Conservation (phyloP, 2,797 vertebrate species). For the Sciurus carolinensis region DNA sequence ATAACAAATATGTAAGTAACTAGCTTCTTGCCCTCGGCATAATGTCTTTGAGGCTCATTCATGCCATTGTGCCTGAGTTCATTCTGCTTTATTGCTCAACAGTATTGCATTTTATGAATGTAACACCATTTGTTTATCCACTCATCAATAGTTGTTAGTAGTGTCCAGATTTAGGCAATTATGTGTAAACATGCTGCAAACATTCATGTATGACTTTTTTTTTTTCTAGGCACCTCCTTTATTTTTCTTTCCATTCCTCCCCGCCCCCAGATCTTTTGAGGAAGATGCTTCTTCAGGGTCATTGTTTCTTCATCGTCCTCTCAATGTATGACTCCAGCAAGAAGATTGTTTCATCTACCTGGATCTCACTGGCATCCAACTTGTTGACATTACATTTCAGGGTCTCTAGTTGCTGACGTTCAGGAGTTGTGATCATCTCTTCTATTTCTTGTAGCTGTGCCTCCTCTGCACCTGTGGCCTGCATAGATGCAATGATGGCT, state of each 20-base stretch:
- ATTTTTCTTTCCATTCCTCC: not conserved
- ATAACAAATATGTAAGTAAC: not conserved
- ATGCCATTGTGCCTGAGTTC: not conserved
- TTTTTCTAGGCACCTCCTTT: not conserved
- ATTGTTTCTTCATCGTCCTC: constrained; percentile 86
- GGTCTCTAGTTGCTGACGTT: constrained; percentile 95
- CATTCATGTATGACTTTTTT: not conserved
- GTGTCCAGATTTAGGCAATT: not conserved
- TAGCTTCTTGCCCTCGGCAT: not conserved
- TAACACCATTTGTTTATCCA: not conserved
- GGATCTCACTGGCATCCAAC: constrained; percentile 97
- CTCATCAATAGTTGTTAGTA: not conserved
- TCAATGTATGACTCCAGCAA: constrained; percentile 94
- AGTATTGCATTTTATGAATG: not conserved
- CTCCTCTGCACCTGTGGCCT: constrained; percentile 94
- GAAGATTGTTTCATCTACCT: constrained; percentile 98
- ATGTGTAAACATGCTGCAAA: not conserved
- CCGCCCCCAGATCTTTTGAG: not conserved
- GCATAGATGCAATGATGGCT: constrained; percentile 96
- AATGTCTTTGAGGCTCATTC: not conserved
- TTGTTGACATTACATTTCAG: constrained; percentile 96
- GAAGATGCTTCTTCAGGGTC: constrained; percentile 67
- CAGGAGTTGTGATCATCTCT: constrained; percentile 97
- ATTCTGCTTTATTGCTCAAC: not conserved
- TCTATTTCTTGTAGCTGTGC: constrained; percentile 96